Evolutionary conservation across 2,888 invertebrate species (phyloP), one percentile per base, ranked within the genome.

Genomic region (Lochmaea capreae): DNA sequence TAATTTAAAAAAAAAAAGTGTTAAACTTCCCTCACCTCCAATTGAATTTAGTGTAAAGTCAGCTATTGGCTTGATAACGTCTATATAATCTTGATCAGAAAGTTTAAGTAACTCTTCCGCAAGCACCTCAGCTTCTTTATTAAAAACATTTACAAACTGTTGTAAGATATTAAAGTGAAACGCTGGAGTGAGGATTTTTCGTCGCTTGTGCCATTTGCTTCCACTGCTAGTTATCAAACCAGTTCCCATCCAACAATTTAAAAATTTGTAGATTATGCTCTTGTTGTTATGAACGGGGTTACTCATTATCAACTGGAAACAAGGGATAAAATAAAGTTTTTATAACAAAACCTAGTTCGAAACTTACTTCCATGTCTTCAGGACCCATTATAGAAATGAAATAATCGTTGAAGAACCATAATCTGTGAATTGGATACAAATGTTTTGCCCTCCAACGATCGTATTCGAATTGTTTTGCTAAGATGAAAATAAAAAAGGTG

Each of bases 81-180:
- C 71, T 16, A 73, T 65, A 39, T 65, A 67, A 10, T 62, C 65
- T 59, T 73, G 52, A 12, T 65, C 12, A 14, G 52, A 58, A 14
- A 42, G 18, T 65, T 68, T 16, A 16, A 46, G 14, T 16, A 73
- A 67, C 14, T 33, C 26, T 14, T 69, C 18, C 0, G 65, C 49
- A 33, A 73, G 65, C 42, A 66, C 5, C 10, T 73, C 61, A 61
- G 79, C 78, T 78, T 80, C 77, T 67, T 72, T 76, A 49, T 79
- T 78, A 62, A 81, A 81, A 57, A 80, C 71, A 3, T 73, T 65
- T 0, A 79, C 52, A 69, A 80, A 81, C 10, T 78, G 73, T 67
- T 79, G 79, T 10, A 81, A 46, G 22, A 81, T 80, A 26, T 68
- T 78, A 46, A 81, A 80, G 65, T 81, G 81, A 59, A 81, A 81